Evolutionary conservation across 1,140 invertebrate species (phyloP).

Genomic region (Andricus grossulariae): DNA sequence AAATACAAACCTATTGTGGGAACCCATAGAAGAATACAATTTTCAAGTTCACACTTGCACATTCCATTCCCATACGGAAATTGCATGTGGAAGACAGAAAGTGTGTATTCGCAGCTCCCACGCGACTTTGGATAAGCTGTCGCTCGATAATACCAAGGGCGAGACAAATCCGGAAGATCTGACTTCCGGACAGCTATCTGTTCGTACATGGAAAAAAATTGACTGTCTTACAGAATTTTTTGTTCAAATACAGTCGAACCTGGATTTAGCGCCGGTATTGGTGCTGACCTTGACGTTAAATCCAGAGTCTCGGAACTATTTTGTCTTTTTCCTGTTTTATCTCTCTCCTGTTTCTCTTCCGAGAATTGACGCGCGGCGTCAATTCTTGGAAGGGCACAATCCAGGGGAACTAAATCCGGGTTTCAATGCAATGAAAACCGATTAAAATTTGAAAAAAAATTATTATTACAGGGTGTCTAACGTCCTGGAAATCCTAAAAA

Average conservation of each 20-base stretch:
- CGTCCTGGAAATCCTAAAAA: no score
- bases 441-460: no score
- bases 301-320: no score
- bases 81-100: neutral
- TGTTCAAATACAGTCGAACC: no score
- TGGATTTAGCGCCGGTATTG: no score
- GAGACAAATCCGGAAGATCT: neutral
- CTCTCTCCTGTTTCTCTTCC: no score
- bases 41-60: neutral
- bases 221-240: no score
- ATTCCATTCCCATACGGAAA: neutral
- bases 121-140: neutral
- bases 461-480: no score
- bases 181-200: neutral
- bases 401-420: no score
- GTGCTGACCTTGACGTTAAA: no score
- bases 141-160: constrained; percentile 11
- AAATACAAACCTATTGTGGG: neutral
- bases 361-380: neutral
- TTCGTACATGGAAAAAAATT: neutral
- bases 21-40: constrained; percentile 3
- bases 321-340: no score
- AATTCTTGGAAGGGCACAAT: neutral
- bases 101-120: neutral
- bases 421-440: no score